A percentile compares a stretch with the other conserved stretches of the same genome.
Evolutionary conservation across 2,113 vertebrate genomes (phyloP).

Genomic region (Channa argus): DNA sequence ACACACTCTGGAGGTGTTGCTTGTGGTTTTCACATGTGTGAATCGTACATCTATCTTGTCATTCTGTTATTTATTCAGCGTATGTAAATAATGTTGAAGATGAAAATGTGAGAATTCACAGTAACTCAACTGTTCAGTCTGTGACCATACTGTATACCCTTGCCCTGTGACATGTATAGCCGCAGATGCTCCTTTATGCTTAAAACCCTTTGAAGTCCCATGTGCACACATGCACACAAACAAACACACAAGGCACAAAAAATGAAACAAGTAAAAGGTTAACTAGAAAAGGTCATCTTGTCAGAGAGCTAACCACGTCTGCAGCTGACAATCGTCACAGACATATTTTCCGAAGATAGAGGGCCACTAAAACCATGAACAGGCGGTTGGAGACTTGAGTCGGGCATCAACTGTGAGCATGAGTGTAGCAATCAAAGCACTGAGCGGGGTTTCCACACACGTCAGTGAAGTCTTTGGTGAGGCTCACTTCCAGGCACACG

Average conservation of each 20-base stretch:
- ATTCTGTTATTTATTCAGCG: no score
- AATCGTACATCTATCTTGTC: not conserved
- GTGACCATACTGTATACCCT: constrained; percentile 23
- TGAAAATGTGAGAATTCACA: constrained; percentile 40
- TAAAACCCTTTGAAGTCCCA: constrained; percentile 51
- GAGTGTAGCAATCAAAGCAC: not conserved
- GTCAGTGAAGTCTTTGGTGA: not conserved
- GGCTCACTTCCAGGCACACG: not conserved
- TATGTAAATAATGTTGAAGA: constrained; percentile 11
- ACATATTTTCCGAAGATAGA: constrained; percentile 6
- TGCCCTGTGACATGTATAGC: constrained; percentile 43
- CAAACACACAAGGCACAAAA: constrained; percentile 7
- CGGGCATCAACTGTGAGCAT: not conserved
- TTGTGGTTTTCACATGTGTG: not conserved
- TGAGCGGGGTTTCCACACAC: not conserved
- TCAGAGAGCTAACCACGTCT: constrained; percentile 33
- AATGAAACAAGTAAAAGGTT: constrained; percentile 44
- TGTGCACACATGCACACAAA: not conserved
- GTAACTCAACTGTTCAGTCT: not conserved
- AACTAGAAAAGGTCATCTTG: constrained; percentile 55
- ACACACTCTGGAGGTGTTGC: not conserved
- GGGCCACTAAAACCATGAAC: not conserved
- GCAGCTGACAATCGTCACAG: constrained; percentile 45
- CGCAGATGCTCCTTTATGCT: constrained; percentile 56
- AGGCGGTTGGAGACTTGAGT: constrained; percentile 4